Evolutionary conservation across 2,113 vertebrate species (phyloP), one percentile per base, ranked within the genome.

Genomic region (Pardalotus punctatus): DNA sequence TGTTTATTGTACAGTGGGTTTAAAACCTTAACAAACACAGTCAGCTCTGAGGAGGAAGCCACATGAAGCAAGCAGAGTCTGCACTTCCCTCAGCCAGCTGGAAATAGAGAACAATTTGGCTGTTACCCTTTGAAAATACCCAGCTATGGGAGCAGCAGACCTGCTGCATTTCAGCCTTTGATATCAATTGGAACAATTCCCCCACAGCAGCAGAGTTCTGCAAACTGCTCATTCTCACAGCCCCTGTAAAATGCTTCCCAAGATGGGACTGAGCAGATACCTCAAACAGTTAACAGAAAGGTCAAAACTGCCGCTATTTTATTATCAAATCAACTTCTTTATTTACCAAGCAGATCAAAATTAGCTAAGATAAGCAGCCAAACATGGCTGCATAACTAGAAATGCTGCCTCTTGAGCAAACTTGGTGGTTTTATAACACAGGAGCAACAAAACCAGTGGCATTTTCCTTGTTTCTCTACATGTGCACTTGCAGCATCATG

Each of bases 401-500:
- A 88, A 40, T 42, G 33, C 80, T 70, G 76, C 86, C 67, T 69
- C 67, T 57, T 40, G 86, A 87, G 45, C 43, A 45, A 80, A 80
- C 35, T 53, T 9, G 36, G 66, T 76, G 11, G 5, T 64, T 86
- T 80, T 56, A 3, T 29, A 88, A 33, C 47, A 19, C 57, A 47
- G n/a, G 57, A 93, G 65, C 80, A 83, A 40, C 42, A 95, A 71
- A 92, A 57, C 21, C 72, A 86, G 67, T 38, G 82, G 53, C 65
- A 24, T 95, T 97, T 36, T 62, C 40, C 74, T 94, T 11, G 16
- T 35, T 95, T 45, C 92, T 84, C 88, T 50, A 19, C 13, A 2
- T 54, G 58, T 90, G 93, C 93, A 92, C 84, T 95, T 88, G 95
- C 64, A 97, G 88, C 80, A 81, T 73, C 23, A 5, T 83, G 95